A percentile compares a stretch with the other conserved stretches of the same genome.
These are phyloP conservation scores for Onychomys leucogaster DNA, from an alignment of 2,797 vertebrate genomes.

Conservation along the genomic window DNA sequence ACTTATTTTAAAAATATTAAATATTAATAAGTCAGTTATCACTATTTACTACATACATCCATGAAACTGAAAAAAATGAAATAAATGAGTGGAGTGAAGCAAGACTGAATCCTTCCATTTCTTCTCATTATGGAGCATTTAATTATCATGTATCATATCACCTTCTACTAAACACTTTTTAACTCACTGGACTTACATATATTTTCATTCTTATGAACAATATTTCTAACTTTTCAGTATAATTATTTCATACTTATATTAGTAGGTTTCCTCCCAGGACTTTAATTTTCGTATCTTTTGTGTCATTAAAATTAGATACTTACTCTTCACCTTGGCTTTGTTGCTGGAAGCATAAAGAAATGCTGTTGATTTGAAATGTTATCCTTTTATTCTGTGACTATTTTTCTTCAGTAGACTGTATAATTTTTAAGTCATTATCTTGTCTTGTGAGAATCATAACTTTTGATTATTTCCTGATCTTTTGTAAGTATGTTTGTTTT, in stretches of 20 bases:
- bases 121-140: background rate
- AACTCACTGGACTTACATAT: background rate
- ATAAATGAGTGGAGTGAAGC: background rate
- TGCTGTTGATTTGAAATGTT: background rate
- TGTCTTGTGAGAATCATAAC: background rate
- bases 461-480: background rate
- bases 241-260: background rate
- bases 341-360: background rate
- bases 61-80: background rate
- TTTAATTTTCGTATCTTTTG: background rate
- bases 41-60: background rate
- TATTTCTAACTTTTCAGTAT: background rate
- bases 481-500: background rate
- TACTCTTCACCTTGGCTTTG: background rate
- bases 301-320: background rate
- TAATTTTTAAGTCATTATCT: background rate
- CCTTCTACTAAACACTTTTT: background rate
- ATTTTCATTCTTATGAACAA: background rate
- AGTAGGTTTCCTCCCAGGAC: background rate
- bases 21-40: background rate
- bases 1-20: too few relatives aligned
- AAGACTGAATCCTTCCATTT: background rate
- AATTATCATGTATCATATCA: background rate
- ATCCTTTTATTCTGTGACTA: background rate
- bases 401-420: background rate